Evolutionary conservation across 2,113 vertebrate species (phyloP).

Genomic region (Sorex araneus): DNA sequence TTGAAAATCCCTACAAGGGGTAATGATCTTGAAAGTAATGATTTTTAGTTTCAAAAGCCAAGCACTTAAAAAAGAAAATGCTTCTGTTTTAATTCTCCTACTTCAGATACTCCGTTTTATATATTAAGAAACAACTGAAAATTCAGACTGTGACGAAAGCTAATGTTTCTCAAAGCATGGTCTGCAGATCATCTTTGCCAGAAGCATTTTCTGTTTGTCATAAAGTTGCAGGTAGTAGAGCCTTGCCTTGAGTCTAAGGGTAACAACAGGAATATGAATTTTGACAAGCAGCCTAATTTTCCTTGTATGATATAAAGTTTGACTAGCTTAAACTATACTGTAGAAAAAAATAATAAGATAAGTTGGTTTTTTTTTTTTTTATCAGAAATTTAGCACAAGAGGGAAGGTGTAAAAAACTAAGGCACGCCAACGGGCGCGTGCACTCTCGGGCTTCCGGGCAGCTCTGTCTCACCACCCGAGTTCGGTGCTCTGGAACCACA

Average conservation of each 20-base stretch:
- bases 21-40: constrained; percentile 55
- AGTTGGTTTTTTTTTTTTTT: neutral
- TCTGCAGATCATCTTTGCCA: neutral
- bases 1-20: constrained; percentile 16
- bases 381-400: too few species aligned
- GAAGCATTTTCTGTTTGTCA: neutral
- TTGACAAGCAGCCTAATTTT: neutral
- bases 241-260: neutral
- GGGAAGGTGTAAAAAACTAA: too few species aligned
- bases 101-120: constrained; percentile 47
- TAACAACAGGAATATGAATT: neutral
- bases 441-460: too few species aligned
- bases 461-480: too few species aligned
- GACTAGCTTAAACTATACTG: neutral
- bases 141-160: constrained; percentile 43
- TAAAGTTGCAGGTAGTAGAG: constrained; percentile 10
- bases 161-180: neutral
- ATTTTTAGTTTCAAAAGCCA: constrained; percentile 46
- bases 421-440: too few species aligned
- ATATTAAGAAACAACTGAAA: constrained; percentile 49
- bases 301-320: constrained; percentile 25
- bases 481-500: too few species aligned
- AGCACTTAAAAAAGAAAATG: constrained; percentile 24
- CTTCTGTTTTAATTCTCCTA: constrained; percentile 53
- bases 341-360: neutral